Conservation (phyloP, 1,140 invertebrate genomes). For the Vanessa atalanta region DNA sequence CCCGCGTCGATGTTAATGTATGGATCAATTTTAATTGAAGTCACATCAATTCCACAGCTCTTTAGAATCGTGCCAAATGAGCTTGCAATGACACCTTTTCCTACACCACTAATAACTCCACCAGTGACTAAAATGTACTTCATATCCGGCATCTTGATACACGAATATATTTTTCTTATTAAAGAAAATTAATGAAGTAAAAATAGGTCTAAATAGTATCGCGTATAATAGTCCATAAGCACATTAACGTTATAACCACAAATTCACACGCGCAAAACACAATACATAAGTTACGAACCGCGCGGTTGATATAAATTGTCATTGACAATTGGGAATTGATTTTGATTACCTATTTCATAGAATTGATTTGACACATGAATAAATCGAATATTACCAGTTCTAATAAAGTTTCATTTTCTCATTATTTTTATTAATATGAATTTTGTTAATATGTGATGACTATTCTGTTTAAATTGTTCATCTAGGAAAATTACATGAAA, state of each 20-base stretch:
- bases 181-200: no score
- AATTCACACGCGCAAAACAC: constrained; percentile 15
- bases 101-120: constrained; percentile 98
- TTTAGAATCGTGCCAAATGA: constrained; percentile 97
- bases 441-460: no score
- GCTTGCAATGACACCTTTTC: constrained; percentile 98
- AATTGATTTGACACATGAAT: background rate
- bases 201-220: no score
- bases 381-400: no score
- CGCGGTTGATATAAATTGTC: background rate
- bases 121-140: constrained; percentile 99
- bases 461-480: no score
- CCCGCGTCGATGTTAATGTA: constrained; percentile 99
- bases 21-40: constrained; percentile 99
- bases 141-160: constrained; percentile 82
- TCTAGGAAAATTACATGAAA: no score
- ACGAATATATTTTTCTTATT: background rate
- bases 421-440: no score
- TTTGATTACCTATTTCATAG: background rate
- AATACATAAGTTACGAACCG: background rate
- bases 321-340: background rate
- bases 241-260: constrained; percentile 19
- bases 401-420: no score
- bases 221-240: background rate
- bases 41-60: constrained; percentile 94